Percentiles rank a stretch among this genome's conserved stretches.
phyloP scores from a whole-genome alignment of 2,113 vertebrate genomes.

The Pterocles burchelli region DNA sequence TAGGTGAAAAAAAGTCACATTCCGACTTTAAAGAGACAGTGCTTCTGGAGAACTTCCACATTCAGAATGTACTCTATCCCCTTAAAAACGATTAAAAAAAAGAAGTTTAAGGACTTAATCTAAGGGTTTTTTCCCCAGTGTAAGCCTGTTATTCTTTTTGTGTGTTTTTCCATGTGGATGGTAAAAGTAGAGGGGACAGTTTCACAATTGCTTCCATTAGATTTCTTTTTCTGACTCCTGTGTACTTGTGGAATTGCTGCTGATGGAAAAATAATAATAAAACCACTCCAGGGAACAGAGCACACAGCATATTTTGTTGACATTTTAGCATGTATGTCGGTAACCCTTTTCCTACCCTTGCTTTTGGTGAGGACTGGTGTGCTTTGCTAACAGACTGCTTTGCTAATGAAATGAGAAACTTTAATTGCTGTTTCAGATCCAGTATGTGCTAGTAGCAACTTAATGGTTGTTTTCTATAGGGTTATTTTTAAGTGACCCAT shows the following conservation, averaged over 20 bases:
- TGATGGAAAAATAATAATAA: slow-evolving; percentile 10
- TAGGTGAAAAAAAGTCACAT: neutral
- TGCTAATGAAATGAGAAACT: slow-evolving; percentile 22
- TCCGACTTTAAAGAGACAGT: slow-evolving; percentile 37
- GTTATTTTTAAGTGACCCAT: slow-evolving; percentile 45
- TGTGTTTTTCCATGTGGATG: neutral
- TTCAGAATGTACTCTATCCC: neutral
- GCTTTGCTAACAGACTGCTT: neutral
- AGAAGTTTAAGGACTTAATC: neutral
- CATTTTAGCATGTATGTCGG: neutral
- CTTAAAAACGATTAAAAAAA: neutral
- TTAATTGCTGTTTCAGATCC: neutral
- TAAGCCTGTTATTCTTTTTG: neutral
- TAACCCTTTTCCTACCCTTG: neutral
- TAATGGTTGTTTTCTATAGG: slow-evolving; percentile 11
- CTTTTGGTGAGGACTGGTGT: neutral
- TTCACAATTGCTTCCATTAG: slow-evolving; percentile 20
- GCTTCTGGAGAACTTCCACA: neutral
- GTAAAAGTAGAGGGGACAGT: slow-evolving; percentile 10
- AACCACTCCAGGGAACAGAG: neutral
- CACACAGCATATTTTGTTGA: neutral
- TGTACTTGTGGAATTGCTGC: neutral
- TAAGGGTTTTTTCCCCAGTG: neutral
- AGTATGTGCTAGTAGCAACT: neutral
- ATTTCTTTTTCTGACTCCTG: neutral